phyloP scores from a whole-genome alignment of 2,888 invertebrate genomes.

The Lepidonotus clava region DNA sequence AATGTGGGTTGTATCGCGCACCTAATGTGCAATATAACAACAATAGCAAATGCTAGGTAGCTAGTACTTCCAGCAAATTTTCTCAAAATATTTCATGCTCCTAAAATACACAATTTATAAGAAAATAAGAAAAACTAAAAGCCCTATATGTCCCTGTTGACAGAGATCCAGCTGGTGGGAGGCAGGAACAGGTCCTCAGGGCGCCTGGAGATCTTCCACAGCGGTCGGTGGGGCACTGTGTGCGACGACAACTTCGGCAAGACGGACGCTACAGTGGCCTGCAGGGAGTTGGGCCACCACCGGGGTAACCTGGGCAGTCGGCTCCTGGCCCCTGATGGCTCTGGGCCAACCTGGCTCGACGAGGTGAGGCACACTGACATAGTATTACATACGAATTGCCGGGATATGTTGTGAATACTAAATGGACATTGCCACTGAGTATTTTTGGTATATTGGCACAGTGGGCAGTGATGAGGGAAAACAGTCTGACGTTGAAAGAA shows the following conservation, averaged over 20 bases:
- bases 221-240: conserved; percentile 32
- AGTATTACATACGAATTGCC: neutral
- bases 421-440: neutral
- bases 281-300: conserved; percentile 18
- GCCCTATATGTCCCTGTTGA: neutral
- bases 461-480: too few relatives aligned
- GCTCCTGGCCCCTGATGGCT: conserved; percentile 5
- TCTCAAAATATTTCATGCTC: too few relatives aligned
- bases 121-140: too few relatives aligned
- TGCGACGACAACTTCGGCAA: conserved; percentile 28
- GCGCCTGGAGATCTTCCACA: conserved; percentile 37
- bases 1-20: too few relatives aligned
- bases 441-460: too few relatives aligned
- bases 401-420: too few relatives aligned
- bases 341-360: conserved; percentile 25
- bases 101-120: too few relatives aligned
- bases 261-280: conserved; percentile 15
- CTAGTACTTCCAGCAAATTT: too few relatives aligned
- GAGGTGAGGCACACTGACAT: neutral
- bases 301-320: neutral
- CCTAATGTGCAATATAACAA: too few relatives aligned
- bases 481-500: too few relatives aligned
- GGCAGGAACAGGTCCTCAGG: conserved; percentile 6
- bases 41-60: too few relatives aligned
- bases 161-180: neutral